Base-by-base conservation (phyloP, 2,888 invertebrate species). In the Patella depressa region DNA sequence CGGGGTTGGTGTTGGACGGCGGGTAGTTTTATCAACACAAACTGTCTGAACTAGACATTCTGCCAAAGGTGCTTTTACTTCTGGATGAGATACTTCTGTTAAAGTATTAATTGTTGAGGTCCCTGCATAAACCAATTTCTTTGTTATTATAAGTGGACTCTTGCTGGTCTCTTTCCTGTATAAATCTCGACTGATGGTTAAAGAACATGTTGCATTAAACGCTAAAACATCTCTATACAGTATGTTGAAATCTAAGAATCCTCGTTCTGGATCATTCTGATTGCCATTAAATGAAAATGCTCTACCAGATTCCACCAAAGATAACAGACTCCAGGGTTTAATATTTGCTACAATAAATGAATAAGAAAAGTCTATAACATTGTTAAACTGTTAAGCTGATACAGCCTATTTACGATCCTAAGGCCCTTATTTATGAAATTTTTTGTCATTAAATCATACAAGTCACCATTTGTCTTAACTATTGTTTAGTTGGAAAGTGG, bases 21-120 rank as follows among this genome's bases (percentile, higher is more conserved):
- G 65, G 7, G 77, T 80, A 2, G 72, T 53, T 14, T 72, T n/a
- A n/a, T 74, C 34, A 5, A 80, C 80, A 2, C 76, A 65, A 24
- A 80, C 78, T 17, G 80, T 75, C 73, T 80, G 80, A 34, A 76
- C 72, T 45, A 17, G 29, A n/a, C 80, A 80, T 55, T 54, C 72
- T 14, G 74, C 78, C 24, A 78, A 78, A 3, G 76, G 73, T 3
- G n/a, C n/a, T 12, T 55, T 17, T 17, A 57, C 9, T 15, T 53
- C 70, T 0, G 70, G 72, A 55, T 75, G 57, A 2, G 59, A 45
- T n/a, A 80, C 24, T 9, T 65, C 69, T 19, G 76, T 78, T 24
- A 57, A 73, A n/a, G 77, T 24, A 14, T 71, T 70, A 2, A 72
- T 53, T 12, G 80, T 71, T 1, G 80, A 78, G 12, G 72, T 76